Evolutionary conservation across 2,888 invertebrate species (phyloP), one percentile per base, ranked within the genome.

Genomic region (Margaritifera margaritifera): DNA sequence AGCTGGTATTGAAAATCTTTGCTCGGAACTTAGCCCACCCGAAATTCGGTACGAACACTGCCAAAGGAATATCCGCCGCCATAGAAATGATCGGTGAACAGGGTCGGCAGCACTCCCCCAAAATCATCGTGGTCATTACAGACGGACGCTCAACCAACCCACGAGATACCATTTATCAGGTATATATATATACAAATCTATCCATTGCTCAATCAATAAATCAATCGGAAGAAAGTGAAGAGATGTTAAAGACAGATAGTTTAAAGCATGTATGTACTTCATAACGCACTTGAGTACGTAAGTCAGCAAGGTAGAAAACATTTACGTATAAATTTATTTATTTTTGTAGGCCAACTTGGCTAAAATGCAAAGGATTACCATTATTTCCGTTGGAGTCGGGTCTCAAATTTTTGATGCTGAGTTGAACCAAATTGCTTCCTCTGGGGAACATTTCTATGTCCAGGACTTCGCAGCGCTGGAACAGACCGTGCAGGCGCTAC

Each of bases 51-150:
- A 85, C 85, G 8, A 80, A 85, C 74, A 85, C 85, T 4, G 85
- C 83, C 1, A 66, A 69, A 8, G 84, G 84, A 42, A 79, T 81
- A 22, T 73, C 77, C 59, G 69, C 71, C 15, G 80, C 75, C 1
- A 65, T 77, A 5, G 61, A 76, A 20, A 81, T 81, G 81, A 73
- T 77, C 53, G 66, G 69, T 11, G 70, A 74, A 24, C 77, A 81
- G 61, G 81, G 81, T 20, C 63, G 81, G n/a, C 64, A 74, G 8
- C 74, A 80, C 58, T 81, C 83, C 0, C 84, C 85, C 0, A 83
- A 83, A 60, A 75, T 85, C n/a, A 80, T 79, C 20, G 79, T 85
- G 20, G 82, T 85, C 42, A 82, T 85, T 67, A 85, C 85, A 15
- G 85, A 85, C 57, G 85, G 85, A 3, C 64, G 81, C 25, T 85